phyloP scores from a whole-genome alignment of 2,797 vertebrate species.

The Columba guinea region DNA sequence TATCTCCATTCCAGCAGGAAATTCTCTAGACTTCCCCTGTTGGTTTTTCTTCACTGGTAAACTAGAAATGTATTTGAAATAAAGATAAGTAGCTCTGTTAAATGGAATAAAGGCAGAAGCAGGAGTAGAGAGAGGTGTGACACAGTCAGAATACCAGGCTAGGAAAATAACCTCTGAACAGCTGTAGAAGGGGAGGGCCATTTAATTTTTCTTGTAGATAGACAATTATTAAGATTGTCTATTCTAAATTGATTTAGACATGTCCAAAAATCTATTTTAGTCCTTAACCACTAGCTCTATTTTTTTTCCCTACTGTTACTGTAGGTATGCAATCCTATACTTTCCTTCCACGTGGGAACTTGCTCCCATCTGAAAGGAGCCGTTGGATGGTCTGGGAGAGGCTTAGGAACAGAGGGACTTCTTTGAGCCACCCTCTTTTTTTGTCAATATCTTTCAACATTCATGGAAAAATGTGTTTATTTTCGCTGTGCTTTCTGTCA shows the following conservation, averaged over 20 bases:
- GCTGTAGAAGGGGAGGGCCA: background rate
- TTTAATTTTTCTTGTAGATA: background rate
- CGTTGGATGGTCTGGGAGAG: background rate
- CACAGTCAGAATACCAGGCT: background rate
- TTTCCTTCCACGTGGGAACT: background rate
- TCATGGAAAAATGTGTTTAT: background rate
- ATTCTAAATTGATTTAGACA: background rate
- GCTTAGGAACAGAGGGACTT: background rate
- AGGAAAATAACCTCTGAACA: background rate
- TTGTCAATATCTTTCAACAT: background rate
- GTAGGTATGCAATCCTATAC: background rate
- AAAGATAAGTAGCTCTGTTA: background rate
- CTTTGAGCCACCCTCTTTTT: background rate
- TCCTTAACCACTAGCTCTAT: background rate
- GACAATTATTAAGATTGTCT: background rate
- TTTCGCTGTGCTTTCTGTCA: background rate
- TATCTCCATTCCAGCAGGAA: background rate
- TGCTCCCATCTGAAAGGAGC: background rate
- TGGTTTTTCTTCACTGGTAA: background rate
- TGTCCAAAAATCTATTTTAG: background rate
- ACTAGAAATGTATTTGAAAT: conserved; percentile 1
- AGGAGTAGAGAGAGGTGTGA: background rate
- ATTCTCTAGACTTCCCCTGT: background rate
- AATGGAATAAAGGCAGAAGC: background rate
- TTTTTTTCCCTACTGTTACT: background rate